Evolutionary conservation across 2,888 invertebrate genomes (phyloP).

Genomic region (Cheilosia soror): DNA sequence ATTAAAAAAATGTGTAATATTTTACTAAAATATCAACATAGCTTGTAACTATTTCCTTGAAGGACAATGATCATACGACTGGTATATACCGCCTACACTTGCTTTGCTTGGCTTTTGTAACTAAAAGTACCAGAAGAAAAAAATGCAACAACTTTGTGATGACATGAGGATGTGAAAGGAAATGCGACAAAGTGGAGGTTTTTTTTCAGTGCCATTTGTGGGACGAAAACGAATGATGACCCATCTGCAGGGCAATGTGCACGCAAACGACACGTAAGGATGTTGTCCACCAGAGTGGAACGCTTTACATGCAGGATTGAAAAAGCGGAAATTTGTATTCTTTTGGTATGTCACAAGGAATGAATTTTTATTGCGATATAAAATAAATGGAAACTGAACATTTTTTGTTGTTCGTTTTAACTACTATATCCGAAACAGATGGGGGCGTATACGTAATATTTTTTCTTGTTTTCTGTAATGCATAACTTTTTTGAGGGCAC

Average conservation of each 20-base stretch:
- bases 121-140: slow-evolving; percentile 29
- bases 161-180: slow-evolving; percentile 7
- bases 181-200: not conserved
- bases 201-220: slow-evolving; percentile 3
- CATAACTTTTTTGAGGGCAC: not conserved
- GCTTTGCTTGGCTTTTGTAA: slow-evolving; percentile 20
- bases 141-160: slow-evolving; percentile 44
- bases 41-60: not conserved
- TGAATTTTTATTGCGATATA: slow-evolving; percentile 39
- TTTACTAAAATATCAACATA: too few species aligned
- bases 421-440: not conserved
- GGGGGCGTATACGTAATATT: slow-evolving; percentile 29
- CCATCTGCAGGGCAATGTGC: slow-evolving; percentile 17
- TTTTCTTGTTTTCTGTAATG: not conserved
- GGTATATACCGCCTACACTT: not conserved
- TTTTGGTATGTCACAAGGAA: slow-evolving; percentile 36
- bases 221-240: slow-evolving; percentile 29
- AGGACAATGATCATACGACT: too few species aligned
- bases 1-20: too few species aligned
- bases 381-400: slow-evolving; percentile 18
- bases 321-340: slow-evolving; percentile 36
- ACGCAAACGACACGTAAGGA: slow-evolving; percentile 31
- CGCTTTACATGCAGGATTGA: slow-evolving; percentile 2
- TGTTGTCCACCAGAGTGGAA: slow-evolving; percentile 38
- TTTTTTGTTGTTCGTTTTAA: not conserved